Percentiles rank a stretch among this genome's conserved stretches.
Evolutionary conservation across 2,113 vertebrate genomes (phyloP).

Genomic region (Cottus gobio): DNA sequence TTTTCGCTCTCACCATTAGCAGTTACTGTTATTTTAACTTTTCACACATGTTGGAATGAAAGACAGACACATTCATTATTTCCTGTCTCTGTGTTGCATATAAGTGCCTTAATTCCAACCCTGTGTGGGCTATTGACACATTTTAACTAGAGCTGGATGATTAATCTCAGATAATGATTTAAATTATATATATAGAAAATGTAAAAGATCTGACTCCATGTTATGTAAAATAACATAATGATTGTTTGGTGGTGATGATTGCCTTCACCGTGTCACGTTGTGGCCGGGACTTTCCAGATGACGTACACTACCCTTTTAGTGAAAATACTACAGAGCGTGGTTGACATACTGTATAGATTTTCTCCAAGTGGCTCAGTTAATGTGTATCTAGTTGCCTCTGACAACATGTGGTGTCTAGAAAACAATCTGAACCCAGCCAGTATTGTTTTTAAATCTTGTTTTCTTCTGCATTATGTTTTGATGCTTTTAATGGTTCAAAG

Average conservation of each 20-base stretch:
- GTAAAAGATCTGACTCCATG: too few species aligned
- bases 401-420: not conserved
- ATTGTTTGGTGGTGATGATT: not conserved
- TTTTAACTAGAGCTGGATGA: not conserved
- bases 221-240: not conserved
- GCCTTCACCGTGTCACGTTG: not conserved
- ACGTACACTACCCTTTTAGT: conserved; percentile 22
- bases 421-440: too few species aligned
- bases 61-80: not conserved
- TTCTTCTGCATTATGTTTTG: too few species aligned
- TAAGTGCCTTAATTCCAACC: not conserved
- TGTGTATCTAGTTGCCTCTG: not conserved
- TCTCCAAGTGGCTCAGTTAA: conserved; percentile 1
- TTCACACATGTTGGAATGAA: not conserved
- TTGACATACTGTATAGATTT: conserved; percentile 52
- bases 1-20: not conserved
- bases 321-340: not conserved
- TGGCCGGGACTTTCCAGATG: conserved; percentile 42
- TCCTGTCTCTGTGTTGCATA: not conserved
- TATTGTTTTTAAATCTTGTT: too few species aligned
- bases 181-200: too few species aligned
- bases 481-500: too few species aligned
- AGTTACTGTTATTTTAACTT: not conserved
- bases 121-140: not conserved
- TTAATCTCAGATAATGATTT: not conserved